Percentiles rank a stretch among this genome's conserved stretches.
phyloP scores from a whole-genome alignment of 2,797 vertebrate genomes.

The Phoxinus dragarum region DNA sequence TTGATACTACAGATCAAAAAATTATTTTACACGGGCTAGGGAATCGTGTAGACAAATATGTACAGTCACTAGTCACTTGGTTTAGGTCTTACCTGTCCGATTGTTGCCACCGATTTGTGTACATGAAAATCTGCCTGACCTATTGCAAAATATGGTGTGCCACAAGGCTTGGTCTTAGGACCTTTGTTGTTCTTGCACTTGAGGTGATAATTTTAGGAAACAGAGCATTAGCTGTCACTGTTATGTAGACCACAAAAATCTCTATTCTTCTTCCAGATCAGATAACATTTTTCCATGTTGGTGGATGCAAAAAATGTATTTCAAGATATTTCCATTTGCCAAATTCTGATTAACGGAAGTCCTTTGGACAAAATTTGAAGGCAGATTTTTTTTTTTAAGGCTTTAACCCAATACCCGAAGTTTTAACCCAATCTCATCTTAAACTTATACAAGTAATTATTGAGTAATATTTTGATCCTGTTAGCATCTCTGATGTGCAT shows the following conservation, averaged over 20 bases:
- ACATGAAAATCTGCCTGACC: conserved; percentile 6
- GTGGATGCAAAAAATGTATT: no score
- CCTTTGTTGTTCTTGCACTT: neutral
- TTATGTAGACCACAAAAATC: neutral
- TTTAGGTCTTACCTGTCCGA: neutral
- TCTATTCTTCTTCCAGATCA: neutral
- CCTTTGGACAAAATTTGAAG: neutral
- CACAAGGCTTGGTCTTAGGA: neutral
- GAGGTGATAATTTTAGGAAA: neutral
- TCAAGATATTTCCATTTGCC: no score
- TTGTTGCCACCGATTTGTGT: neutral
- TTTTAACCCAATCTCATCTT: neutral
- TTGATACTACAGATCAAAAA: neutral
- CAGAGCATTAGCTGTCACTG: neutral
- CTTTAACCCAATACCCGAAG: neutral
- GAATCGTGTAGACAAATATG: neutral
- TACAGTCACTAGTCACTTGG: neutral
- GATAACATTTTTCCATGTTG: neutral
- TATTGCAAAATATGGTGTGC: neutral
- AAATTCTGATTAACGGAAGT: neutral
- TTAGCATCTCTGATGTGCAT: neutral
- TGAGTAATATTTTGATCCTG: neutral
- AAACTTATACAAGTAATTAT: neutral
- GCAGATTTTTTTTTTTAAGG: neutral
- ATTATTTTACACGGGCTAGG: neutral